Evolutionary conservation across 2,113 vertebrate species (phyloP).

Genomic region (Entomyzon cyanotis): DNA sequence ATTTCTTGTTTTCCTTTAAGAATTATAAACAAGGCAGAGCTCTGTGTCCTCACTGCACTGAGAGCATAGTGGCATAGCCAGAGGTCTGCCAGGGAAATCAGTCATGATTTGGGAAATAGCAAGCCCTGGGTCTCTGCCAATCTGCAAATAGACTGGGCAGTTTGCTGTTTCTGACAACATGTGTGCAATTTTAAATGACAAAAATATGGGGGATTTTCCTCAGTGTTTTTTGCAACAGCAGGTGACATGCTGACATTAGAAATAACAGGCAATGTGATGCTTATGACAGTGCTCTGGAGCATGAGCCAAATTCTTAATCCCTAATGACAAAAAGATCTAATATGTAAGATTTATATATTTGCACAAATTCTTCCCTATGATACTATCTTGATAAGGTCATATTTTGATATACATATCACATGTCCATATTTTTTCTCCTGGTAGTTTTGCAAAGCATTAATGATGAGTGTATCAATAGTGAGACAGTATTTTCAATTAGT

Average conservation of each 20-base stretch:
- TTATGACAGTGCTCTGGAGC: background rate
- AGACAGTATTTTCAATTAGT: background rate
- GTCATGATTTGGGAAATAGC: background rate
- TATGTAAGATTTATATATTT: background rate
- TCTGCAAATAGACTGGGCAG: background rate
- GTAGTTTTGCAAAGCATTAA: background rate
- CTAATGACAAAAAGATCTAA: background rate
- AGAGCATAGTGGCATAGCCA: background rate
- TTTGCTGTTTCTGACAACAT: background rate
- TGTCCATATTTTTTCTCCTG: background rate
- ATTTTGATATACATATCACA: background rate
- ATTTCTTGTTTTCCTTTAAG: background rate
- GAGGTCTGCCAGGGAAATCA: background rate
- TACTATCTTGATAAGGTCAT: background rate
- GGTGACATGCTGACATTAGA: background rate
- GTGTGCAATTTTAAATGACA: background rate
- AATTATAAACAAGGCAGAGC: background rate
- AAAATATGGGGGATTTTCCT: rapidly evolving
- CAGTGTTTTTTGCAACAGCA: background rate
- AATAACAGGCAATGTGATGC: background rate
- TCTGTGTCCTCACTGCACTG: background rate
- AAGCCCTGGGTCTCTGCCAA: background rate
- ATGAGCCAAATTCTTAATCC: background rate
- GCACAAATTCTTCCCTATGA: background rate
- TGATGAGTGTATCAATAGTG: background rate